Conservation (phyloP, 23 tunicate genomes). For the Styela clava region DNA sequence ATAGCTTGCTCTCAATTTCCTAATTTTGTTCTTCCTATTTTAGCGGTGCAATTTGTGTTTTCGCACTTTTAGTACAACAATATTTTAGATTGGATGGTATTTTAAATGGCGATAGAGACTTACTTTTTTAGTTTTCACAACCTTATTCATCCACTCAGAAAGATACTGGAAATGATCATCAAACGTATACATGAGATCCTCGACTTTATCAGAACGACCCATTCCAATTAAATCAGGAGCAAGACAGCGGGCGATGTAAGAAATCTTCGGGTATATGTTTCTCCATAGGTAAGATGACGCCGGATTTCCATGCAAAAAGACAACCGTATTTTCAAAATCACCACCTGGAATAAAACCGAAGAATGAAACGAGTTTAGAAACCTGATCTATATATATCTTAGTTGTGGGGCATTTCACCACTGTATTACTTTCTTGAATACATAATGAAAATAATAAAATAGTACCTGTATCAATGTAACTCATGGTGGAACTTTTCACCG, state of each 20-base stretch:
- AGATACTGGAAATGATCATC: constrained; percentile 15
- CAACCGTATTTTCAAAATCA: background rate
- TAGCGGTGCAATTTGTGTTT: too few relatives aligned
- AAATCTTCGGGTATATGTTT: constrained; percentile 2
- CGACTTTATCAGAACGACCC: constrained; percentile 23
- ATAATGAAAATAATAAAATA: too few relatives aligned
- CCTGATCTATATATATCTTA: too few relatives aligned
- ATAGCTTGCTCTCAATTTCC: too few relatives aligned
- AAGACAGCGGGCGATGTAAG: constrained; percentile 8
- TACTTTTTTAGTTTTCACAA: constrained; percentile 62
- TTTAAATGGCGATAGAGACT: too few relatives aligned
- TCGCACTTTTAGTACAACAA: too few relatives aligned
- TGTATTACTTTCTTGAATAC: too few relatives aligned
- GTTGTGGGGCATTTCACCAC: too few relatives aligned
- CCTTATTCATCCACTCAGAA: constrained; percentile 56
- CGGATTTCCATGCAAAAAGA: constrained; percentile 31
- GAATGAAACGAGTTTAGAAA: too few relatives aligned
- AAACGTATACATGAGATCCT: constrained; percentile 4
- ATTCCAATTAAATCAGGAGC: constrained; percentile 36
- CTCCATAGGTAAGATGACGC: constrained; percentile 18
- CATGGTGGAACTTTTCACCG: background rate
- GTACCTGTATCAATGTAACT: constrained; percentile 21
- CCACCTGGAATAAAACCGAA: constrained; percentile 6
- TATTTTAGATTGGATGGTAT: too few relatives aligned
- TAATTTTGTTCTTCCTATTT: too few relatives aligned